Conservation (phyloP, 2,797 vertebrate species). For the Enteromius unitaeniatus region DNA sequence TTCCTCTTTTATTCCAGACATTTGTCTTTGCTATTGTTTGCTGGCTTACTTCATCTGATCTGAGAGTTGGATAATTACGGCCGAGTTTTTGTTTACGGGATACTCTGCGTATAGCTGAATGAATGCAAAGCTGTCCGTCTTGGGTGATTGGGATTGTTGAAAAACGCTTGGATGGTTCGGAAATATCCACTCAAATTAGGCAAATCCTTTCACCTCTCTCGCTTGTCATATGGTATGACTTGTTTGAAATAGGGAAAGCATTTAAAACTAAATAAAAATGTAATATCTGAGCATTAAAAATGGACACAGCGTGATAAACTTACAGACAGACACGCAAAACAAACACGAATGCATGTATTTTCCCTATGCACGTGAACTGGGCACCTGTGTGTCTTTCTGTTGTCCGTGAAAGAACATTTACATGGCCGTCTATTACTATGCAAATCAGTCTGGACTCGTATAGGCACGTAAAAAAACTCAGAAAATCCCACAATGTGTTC, state of each 20-base stretch:
- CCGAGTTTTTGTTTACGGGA: constrained; percentile 70
- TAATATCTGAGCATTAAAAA: constrained; percentile 24
- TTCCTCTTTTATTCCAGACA: constrained; percentile 55
- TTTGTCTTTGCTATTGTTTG: constrained; percentile 42
- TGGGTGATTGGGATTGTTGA: constrained; percentile 77
- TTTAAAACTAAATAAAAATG: constrained; percentile 16
- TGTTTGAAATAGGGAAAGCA: constrained; percentile 36
- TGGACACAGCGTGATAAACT: background rate
- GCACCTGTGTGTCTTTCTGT: constrained; percentile 72
- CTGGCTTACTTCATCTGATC: constrained; percentile 33
- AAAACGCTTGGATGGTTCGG: constrained; percentile 75
- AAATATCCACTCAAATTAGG: constrained; percentile 76
- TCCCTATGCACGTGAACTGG: constrained; percentile 44
- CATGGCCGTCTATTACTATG: constrained; percentile 80
- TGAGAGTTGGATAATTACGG: constrained; percentile 67
- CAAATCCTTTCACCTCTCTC: constrained; percentile 70
- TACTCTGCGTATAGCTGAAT: constrained; percentile 60
- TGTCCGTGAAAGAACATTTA: constrained; percentile 72
- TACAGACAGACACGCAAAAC: constrained; percentile 29
- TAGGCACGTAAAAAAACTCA: constrained; percentile 66
- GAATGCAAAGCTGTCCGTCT: constrained; percentile 70
- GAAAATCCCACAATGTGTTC: constrained; percentile 56
- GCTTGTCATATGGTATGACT: constrained; percentile 34
- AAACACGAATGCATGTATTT: constrained; percentile 66
- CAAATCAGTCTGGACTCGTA: constrained; percentile 76